Percentiles rank a stretch among this genome's conserved stretches.
phyloP scores from a whole-genome alignment of 2,113 vertebrate genomes.

The Oreochromis tanganicae region DNA sequence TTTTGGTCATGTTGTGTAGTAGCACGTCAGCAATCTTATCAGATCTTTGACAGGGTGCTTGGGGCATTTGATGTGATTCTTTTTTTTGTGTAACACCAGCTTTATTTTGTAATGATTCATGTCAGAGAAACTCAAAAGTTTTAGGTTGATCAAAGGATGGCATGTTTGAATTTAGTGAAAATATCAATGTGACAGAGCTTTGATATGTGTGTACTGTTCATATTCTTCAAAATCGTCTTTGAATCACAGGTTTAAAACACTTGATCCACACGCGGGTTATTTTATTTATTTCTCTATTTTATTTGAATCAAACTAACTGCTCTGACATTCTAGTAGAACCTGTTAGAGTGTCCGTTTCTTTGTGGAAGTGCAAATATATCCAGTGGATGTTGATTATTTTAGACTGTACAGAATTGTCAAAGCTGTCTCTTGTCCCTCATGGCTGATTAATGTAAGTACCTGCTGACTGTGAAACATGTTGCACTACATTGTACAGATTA shows the following conservation, averaged over 20 bases:
- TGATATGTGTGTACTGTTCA: neutral
- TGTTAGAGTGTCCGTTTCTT: neutral
- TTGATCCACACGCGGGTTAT: neutral
- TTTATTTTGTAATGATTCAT: neutral
- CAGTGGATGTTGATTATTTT: neutral
- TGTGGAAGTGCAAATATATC: constrained; percentile 19
- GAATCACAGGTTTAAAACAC: neutral
- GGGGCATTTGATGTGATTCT: neutral
- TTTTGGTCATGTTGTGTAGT: neutral
- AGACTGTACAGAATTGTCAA: neutral
- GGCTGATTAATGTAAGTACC: constrained; percentile 11
- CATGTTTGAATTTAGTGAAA: neutral
- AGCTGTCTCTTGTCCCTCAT: neutral
- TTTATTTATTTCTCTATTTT: neutral
- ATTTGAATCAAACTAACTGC: neutral
- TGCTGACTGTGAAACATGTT: constrained; percentile 44
- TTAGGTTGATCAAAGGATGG: neutral
- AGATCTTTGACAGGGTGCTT: neutral
- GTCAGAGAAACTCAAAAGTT: neutral
- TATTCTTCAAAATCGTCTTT: neutral
- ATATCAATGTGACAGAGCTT: neutral
- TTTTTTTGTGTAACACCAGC: neutral
- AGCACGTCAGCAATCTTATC: neutral
- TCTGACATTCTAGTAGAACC: neutral
- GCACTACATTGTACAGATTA: constrained; percentile 43